Evolutionary conservation across 2,113 vertebrate genomes (phyloP), one percentile per base, ranked within the genome.

Genomic region (Mellivora capensis): DNA sequence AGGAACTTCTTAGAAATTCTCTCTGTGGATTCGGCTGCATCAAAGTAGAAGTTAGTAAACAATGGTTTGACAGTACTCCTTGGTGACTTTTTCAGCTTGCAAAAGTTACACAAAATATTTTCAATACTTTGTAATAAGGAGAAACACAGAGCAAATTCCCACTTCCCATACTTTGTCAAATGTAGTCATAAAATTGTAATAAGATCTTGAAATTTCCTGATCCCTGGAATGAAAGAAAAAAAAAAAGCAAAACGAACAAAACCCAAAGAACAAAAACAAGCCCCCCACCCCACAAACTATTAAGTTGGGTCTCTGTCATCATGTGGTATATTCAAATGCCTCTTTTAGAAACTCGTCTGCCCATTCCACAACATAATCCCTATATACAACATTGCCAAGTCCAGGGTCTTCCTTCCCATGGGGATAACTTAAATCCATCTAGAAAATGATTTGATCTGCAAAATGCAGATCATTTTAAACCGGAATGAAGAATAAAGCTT

Each of bases 361-460:
- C 5, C 76, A n/a, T 85, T 87, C 39, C 27, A 82, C 17, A 71
- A 6, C 25, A 62, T 6, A 69, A 12, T 81, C 49, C 44, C 18
- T 80, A 0, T 69, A 7, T 31, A 37, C 11, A 87, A 29, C 18
- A 4, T 25, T 95, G 74, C 67, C 71, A 97, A 97, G 13, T 42
- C 67, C 47, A 86, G 57, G 42, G 29, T 42, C 49, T 86, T 95
- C 57, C 31, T 74, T 92, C 88, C 83, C 82, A 21, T 23, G 37
- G 37, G 90, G 67, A 79, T 94, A 95, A 67, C 14, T 95, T 96
- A 95, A 97, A 82, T 93, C 31, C 81, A 94, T 90, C 90, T 93
- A 87, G 86, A 97, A 95, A 96, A 94, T 96, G 52, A 95, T 96
- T 86, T 90, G 80, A 90, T 90, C 90, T 94, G 77, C 62, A 96